Evolutionary conservation across 2,888 invertebrate species (phyloP), one percentile per base, ranked within the genome.

Genomic region (Stenotaenia linearis): DNA sequence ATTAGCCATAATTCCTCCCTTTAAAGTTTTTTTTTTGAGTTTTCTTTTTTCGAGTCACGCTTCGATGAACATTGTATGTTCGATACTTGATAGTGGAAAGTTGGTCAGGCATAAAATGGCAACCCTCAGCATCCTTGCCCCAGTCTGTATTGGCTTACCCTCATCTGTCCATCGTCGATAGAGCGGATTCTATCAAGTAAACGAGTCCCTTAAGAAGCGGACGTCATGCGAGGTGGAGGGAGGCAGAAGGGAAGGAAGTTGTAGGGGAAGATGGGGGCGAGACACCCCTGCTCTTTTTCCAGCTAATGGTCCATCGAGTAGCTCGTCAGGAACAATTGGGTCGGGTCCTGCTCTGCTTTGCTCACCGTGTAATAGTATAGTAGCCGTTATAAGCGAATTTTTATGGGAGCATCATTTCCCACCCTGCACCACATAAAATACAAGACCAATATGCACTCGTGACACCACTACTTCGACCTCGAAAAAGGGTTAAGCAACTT

Each of bases 171-270:
- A 69, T 69, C 69, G 69, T 69, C 25, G 69, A 69, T 69, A 69
- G 69, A 69, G 69, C 69, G 69, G 69, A 69, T 69, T 69, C 69
- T 69, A 69, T 69, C 69, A 69, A 69, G 69, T 69, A 69, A 69
- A 69, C 69, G 69, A 69, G 69, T 69, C 69, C 69, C 69, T 69
- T 69, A 69, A 69, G 69, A 69, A 69, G 28, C 69, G 69, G 69
- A 69, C 69, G 25, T 69, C 25, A n/a, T 69, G 28, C 69, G 69
- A 69, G 69, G 25, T 50, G 50, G 69, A 28, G 69, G 25, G 69
- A 25, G 28, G 50, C 50, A 50, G 18, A n/a, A n/a, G 69, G 69
- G 28, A 69, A 69, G 69, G 69, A 69, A 69, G 69, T 69, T 69
- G 69, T 69, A 69, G 69, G 45, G 45, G 45, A 45, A 45, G 45